Base-by-base conservation (phyloP, 2,888 invertebrate species). In the Idaea biselata region DNA sequence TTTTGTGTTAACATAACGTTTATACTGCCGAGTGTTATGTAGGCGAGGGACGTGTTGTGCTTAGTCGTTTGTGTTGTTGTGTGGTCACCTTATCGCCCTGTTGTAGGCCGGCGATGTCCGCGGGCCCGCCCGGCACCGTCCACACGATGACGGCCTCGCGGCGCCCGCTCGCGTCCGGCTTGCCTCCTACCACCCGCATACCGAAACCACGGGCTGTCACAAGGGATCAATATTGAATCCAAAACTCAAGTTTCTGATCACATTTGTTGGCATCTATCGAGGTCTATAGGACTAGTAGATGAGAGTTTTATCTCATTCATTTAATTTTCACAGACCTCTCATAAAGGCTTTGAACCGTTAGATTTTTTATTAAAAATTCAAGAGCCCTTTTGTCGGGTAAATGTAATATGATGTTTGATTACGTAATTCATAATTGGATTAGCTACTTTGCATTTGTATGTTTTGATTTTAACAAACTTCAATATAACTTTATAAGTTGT, bases 111-210 rank as follows among this genome's bases (percentile, higher is more conserved):
- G 96, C 97, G 81, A 97, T 95, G 85, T 98, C 97, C 0, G 98
- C 98, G 31, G 97, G 97, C 33, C 98, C 98, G 58, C 97, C 97
- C 14, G 97, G 97, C 68, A 97, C 97, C 4, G 97, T 97, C 96
- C 97, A 97, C 65, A 97, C 97, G 80, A 98, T 96, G 84, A 97
- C 96, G 58, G 98, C 98, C 85, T 97, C 97, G 70, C 97, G 95
- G 54, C 96, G 95, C 6, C 97, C 97, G 85, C 97, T 97, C 33
- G 95, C 94, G 64, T 96, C 96, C 33, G 96, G 95, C 87, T 98
- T 98, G 32, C 98, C 98, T 17, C 98, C 98, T 58, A 98, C 97
- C 31, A 98, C 97, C 68, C 98, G 94, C 97, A 99, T 97, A 44
- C 98, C 98, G 81, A 98, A 97, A 64, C 98, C 98, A 73, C 97